Evolutionary conservation across 2,113 vertebrate genomes (phyloP), one percentile per base, ranked within the genome.

Genomic region (Mirza zaza): DNA sequence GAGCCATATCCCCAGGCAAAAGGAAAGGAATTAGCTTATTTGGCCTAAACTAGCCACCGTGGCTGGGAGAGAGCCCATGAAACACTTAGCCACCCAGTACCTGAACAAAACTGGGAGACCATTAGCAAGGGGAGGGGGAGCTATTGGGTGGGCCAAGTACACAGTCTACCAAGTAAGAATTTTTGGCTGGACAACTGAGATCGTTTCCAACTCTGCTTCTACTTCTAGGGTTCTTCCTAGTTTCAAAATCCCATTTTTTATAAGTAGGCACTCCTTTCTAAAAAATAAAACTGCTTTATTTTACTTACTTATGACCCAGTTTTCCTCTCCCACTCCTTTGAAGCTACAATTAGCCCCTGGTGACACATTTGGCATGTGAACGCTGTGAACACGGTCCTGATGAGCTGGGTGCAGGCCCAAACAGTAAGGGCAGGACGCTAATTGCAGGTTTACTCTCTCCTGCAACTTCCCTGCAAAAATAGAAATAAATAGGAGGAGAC

Each of bases 181-280:
- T 91, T 87, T 15, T 68, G 32, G 61, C 61, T 29, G 27, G 25
- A 63, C 11, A 29, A 14, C 76, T 85, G 63, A 82, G 48, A 4
- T 52, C 17, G 45, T n/a, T 67, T 59, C 27, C 36, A 77, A 48
- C 23, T 59, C 67, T 63, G 29, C 87, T 91, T 91, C 50, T 76
- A 50, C 86, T 82, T 96, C 83, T 88, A 89, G 34, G 34, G 1
- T 91, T 91, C 79, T 87, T 92, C 79, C 65, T 67, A 92, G 34
- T 59, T 87, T 61, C 25, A 95, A 63, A 85, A 79, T 52, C 57
- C 50, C 73, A n/a, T 45, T 81, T 86, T 86, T 63, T 81, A 3
- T 52, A 95, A 61, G 79, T 48, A 63, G 76, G 8, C 45, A 81
- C 50, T 45, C 55, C 29, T 76, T 90, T 73, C 39, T 84, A 2